phyloP scores from a whole-genome alignment of 2,797 vertebrate genomes.

The Philypnodon macrostomus region DNA sequence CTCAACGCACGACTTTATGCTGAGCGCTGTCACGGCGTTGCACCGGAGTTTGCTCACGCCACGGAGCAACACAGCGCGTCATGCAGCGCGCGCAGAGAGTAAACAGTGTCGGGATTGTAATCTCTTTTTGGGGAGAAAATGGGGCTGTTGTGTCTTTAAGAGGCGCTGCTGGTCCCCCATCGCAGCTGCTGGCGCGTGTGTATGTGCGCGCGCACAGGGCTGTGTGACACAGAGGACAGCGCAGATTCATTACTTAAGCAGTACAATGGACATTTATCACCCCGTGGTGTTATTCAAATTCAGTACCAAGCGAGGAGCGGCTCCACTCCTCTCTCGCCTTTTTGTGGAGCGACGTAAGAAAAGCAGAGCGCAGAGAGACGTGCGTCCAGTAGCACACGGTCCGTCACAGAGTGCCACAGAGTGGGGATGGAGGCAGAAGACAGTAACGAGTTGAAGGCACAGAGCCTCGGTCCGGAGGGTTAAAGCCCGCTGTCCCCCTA shows the following conservation, averaged over 20 bases:
- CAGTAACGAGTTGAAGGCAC: slow-evolving; percentile 5
- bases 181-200: slow-evolving; percentile 88
- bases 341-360: slow-evolving; percentile 84
- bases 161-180: slow-evolving; percentile 90
- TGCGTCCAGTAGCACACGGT: slow-evolving; percentile 50
- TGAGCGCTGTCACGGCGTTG: slow-evolving; percentile 87
- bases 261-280: slow-evolving; percentile 99
- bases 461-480: slow-evolving; percentile 56
- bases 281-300: slow-evolving; percentile 99
- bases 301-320: slow-evolving; percentile 98
- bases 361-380: slow-evolving; percentile 78
- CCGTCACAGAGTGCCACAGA: slow-evolving; percentile 64
- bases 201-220: slow-evolving; percentile 53
- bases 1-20: slow-evolving; percentile 81
- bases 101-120: slow-evolving; percentile 83
- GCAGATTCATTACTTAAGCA: slow-evolving; percentile 98
- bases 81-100: slow-evolving; percentile 78
- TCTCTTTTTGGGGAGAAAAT: slow-evolving; percentile 76
- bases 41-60: slow-evolving; percentile 70
- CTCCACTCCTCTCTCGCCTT: slow-evolving; percentile 83
- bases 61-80: slow-evolving; percentile 74
- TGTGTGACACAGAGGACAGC: slow-evolving; percentile 88
- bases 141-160: slow-evolving; percentile 96
- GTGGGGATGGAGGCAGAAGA: slow-evolving; percentile 37
- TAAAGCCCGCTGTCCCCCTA: slow-evolving; percentile 32